phyloP scores from a whole-genome alignment of 1,140 invertebrate genomes.

The Myzus persicae region DNA sequence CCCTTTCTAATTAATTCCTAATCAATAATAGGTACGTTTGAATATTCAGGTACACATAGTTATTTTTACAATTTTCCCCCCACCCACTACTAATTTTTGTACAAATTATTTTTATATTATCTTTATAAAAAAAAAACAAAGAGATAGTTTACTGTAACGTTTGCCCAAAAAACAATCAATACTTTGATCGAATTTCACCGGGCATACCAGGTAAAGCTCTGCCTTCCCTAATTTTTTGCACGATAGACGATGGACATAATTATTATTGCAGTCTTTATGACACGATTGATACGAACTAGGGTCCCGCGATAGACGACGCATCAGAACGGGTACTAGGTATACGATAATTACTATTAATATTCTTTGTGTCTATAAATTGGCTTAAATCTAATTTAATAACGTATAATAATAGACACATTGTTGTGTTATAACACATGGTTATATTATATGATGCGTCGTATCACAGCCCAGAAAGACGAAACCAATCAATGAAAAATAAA shows the following conservation, averaged over 20 bases:
- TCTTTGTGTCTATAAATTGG: not conserved
- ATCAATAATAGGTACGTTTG: too few relatives aligned
- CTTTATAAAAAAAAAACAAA: too few relatives aligned
- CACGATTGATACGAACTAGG: not conserved
- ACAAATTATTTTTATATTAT: too few relatives aligned
- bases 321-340: not conserved
- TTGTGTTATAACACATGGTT: not conserved
- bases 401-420: not conserved
- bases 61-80: too few relatives aligned
- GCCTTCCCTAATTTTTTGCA: too few relatives aligned
- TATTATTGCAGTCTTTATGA: not conserved
- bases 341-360: not conserved
- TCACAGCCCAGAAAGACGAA: not conserved
- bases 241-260: not conserved
- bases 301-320: not conserved
- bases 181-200: not conserved
- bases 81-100: too few relatives aligned
- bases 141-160: too few relatives aligned
- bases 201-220: too few relatives aligned
- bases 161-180: not conserved
- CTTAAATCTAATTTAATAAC: too few relatives aligned
- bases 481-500: too few relatives aligned
- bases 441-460: not conserved
- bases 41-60: too few relatives aligned
- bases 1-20: too few relatives aligned